Evolutionary conservation across 2,113 vertebrate species (phyloP).

Genomic region (Daboia siamensis): DNA sequence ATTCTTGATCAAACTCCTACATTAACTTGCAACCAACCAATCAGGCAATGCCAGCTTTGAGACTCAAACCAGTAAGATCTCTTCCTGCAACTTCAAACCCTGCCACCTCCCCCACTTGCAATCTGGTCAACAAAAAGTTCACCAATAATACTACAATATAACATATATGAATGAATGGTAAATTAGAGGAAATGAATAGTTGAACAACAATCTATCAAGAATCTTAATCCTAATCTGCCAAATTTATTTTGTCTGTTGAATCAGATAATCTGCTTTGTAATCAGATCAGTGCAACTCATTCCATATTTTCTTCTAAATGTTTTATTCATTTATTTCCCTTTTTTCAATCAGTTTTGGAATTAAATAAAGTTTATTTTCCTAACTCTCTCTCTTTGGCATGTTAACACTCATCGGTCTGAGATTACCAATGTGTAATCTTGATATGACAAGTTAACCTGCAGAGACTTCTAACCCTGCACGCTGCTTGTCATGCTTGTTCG

Average conservation of each 20-base stretch:
- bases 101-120: slow-evolving; percentile 51
- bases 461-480: slow-evolving; percentile 44
- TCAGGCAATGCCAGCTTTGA: slow-evolving; percentile 69
- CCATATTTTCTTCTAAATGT: slow-evolving; percentile 17
- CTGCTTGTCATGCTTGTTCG: slow-evolving; percentile 32
- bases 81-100: slow-evolving; percentile 58
- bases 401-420: slow-evolving; percentile 45
- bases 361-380: background rate
- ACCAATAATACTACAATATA: slow-evolving; percentile 43
- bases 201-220: slow-evolving; percentile 38
- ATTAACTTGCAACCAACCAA: slow-evolving; percentile 68
- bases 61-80: slow-evolving; percentile 71
- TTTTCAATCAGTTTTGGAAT: background rate
- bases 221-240: slow-evolving; percentile 32
- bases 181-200: slow-evolving; percentile 11
- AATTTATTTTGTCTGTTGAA: slow-evolving; percentile 47
- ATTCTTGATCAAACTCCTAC: slow-evolving; percentile 71
- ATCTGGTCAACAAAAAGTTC: slow-evolving; percentile 39
- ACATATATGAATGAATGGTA: slow-evolving; percentile 28
- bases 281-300: slow-evolving; percentile 37
- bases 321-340: slow-evolving; percentile 19
- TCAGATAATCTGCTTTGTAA: slow-evolving; percentile 45
- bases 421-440: slow-evolving; percentile 30
- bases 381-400: slow-evolving; percentile 29
- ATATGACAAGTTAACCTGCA: slow-evolving; percentile 28